Evolutionary conservation across 2,113 vertebrate species (phyloP), one percentile per base, ranked within the genome.

Genomic region (Tachuris rubrigastra): DNA sequence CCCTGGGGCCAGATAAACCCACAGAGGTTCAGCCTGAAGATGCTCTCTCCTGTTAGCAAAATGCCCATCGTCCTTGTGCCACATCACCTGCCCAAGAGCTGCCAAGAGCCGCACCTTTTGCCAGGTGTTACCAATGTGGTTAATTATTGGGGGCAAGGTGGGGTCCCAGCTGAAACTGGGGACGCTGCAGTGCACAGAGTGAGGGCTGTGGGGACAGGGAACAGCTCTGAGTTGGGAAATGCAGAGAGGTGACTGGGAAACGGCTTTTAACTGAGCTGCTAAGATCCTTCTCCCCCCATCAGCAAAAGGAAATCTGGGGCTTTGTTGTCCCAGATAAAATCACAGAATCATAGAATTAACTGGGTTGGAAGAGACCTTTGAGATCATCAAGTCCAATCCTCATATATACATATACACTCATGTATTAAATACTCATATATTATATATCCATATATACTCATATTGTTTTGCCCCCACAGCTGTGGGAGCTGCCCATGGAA

Each of bases 111-210:
- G 24, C 39, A 13, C 12, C 18, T 67, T 46, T 14, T 21, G 28
- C 53, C 56, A 30, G 37, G 47, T 4, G 42, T 56, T 63, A 41
- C 15, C 17, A 17, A 39, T 6, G n/a, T 2, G 0, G 5, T 25
- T 58, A 18, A 24, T 82, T 62, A 33, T 31, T 20, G 17, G 31
- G 42, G 10, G 14, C 9, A 14, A 67, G 4, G 13, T 14, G 25
- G 10, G n/a, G 74, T 13, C 30, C 7, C 33, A 30, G 20, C 24
- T 37, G 24, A 9, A 31, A 6, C 9, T 9, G 20, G 17, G n/a
- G 22, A 55, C 24, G 28, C 22, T 9, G 4, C 0, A 1, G 27
- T 2, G 20, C 6, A 31, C 4, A 0, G 27, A 55, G 31, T 0
- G 1, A 17, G 24, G 17, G 30, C 31, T 75, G 27, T 21, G 37